phyloP scores from a whole-genome alignment of 2,797 vertebrate genomes.

The Kryptopterus vitreolus region DNA sequence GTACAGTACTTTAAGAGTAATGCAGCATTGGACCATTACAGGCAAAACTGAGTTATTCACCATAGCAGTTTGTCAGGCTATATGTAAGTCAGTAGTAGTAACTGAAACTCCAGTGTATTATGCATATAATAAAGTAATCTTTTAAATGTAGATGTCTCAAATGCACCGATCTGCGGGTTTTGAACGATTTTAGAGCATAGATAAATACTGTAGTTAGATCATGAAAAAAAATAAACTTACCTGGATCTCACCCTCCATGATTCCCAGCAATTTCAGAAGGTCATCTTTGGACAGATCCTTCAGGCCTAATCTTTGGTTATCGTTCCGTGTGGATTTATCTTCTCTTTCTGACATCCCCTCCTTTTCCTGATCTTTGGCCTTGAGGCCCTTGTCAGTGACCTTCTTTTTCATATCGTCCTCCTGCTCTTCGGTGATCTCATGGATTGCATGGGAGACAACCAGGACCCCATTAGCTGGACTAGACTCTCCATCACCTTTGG shows the following conservation, averaged over 20 bases:
- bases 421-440: slow-evolving; percentile 75
- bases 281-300: slow-evolving; percentile 89
- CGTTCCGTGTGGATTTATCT: slow-evolving; percentile 72
- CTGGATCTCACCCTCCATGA: slow-evolving; percentile 98
- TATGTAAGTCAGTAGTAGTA: neutral
- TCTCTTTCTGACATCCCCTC: slow-evolving; percentile 80
- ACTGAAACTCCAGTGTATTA: neutral
- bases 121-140: neutral
- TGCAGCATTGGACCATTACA: neutral
- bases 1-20: neutral
- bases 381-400: slow-evolving; percentile 80
- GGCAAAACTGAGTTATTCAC: neutral
- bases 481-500: slow-evolving; percentile 85
- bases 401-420: slow-evolving; percentile 78
- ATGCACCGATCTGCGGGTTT: neutral
- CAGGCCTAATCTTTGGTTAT: slow-evolving; percentile 70
- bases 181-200: neutral
- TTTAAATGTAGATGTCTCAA: neutral
- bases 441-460: slow-evolving; percentile 75
- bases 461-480: slow-evolving; percentile 77
- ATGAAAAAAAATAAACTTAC: slow-evolving; percentile 65
- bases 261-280: slow-evolving; percentile 87
- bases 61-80: neutral
- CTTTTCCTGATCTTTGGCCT: slow-evolving; percentile 82
- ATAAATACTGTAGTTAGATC: neutral